phyloP scores from a whole-genome alignment of 2,113 vertebrate genomes.

The Esox niger region DNA sequence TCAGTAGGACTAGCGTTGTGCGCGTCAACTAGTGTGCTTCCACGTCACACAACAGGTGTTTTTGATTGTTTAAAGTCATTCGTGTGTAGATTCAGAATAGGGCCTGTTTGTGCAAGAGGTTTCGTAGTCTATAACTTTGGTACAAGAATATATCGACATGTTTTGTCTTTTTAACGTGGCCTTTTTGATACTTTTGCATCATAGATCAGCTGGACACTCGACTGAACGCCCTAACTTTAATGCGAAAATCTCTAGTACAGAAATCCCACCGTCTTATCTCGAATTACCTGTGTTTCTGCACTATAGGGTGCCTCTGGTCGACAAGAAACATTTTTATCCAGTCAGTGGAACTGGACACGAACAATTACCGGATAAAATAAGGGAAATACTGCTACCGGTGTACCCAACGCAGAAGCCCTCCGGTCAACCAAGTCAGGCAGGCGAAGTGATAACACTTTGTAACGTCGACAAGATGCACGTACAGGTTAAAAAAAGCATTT shows the following conservation, averaged over 20 bases:
- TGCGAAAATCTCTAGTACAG: not conserved
- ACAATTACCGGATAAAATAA: conserved; percentile 33
- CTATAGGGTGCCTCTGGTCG: conserved; percentile 46
- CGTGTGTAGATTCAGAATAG: not conserved
- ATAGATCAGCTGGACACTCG: not conserved
- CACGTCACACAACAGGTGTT: conserved; percentile 3
- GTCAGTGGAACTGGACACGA: conserved; percentile 33
- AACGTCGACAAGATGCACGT: conserved; percentile 51
- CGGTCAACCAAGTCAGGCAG: not conserved
- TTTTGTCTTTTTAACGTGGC: not conserved
- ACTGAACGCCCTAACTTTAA: not conserved
- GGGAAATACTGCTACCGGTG: conserved; percentile 46
- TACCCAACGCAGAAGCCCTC: not conserved
- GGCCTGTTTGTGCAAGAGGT: not conserved
- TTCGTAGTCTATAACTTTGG: not conserved
- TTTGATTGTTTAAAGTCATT: not conserved
- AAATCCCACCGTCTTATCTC: conserved; percentile 35
- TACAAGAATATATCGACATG: not conserved
- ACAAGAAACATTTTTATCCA: conserved; percentile 48
- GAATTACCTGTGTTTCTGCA: conserved; percentile 58
- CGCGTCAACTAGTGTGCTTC: not conserved
- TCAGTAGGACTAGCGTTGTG: not conserved
- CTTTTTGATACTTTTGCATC: not conserved
- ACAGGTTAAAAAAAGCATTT: conserved; percentile 40
- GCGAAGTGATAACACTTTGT: conserved; percentile 46